Evolutionary conservation across 1,140 invertebrate genomes (phyloP).

Genomic region (Hydropsyche tenuis): DNA sequence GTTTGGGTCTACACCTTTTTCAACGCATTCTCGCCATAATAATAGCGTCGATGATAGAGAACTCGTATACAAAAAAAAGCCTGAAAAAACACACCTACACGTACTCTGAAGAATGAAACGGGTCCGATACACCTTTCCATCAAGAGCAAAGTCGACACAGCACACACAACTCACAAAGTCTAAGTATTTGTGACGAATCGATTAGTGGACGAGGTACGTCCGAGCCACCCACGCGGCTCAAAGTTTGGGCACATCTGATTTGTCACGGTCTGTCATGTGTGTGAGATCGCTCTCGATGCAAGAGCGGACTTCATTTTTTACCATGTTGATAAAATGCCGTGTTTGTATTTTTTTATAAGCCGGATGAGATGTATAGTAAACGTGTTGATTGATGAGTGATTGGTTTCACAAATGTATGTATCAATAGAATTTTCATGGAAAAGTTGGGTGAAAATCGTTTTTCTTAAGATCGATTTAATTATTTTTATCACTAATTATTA

Average conservation of each 20-base stretch:
- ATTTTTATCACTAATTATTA: no score
- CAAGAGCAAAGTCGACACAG: background rate
- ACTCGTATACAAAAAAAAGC: background rate
- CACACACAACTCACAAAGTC: constrained; percentile 29
- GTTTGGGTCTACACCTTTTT: constrained; percentile 7
- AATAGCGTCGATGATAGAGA: constrained; percentile 1
- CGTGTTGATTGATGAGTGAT: no score
- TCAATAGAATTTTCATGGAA: no score
- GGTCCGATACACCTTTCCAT: constrained; percentile 30
- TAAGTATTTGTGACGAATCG: constrained; percentile 46
- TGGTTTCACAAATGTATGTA: no score
- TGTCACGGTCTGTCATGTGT: constrained; percentile 36
- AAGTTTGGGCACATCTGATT: constrained; percentile 45
- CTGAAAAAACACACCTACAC: background rate
- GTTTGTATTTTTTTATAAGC: no score
- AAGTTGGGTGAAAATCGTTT: no score
- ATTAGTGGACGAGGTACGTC: constrained; percentile 34
- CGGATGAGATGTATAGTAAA: no score
- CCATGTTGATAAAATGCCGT: no score
- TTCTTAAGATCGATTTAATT: no score
- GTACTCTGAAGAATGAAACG: background rate
- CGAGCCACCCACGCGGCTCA: constrained; percentile 41
- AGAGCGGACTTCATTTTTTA: no score
- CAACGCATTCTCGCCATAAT: background rate
- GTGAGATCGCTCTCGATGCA: constrained; percentile 9